Evolutionary conservation across 2,888 invertebrate genomes (phyloP).

Genomic region (Suillia variegata): DNA sequence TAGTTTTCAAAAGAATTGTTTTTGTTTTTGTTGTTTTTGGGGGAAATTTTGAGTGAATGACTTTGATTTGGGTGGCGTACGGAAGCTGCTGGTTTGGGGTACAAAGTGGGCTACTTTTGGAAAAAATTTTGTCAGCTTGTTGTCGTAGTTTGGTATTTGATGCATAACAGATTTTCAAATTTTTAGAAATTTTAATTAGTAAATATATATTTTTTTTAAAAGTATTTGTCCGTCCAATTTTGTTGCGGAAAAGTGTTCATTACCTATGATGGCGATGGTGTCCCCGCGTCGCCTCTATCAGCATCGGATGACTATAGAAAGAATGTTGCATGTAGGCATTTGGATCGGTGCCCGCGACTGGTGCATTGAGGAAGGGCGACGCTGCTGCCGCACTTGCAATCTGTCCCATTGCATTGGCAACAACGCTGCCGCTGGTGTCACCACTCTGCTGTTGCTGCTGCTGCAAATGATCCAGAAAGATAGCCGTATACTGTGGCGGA

Average conservation of each 20-base stretch:
- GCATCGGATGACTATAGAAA: conserved; percentile 36
- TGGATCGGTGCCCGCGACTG: conserved; percentile 27
- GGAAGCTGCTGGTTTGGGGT: not conserved
- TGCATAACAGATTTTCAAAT: no score
- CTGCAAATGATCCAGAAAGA: conserved; percentile 53
- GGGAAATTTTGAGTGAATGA: not conserved
- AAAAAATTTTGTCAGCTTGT: no score
- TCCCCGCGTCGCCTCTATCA: conserved; percentile 30
- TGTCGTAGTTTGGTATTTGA: no score
- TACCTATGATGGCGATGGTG: conserved; percentile 36
- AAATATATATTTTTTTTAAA: no score
- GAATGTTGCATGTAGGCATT: conserved; percentile 44
- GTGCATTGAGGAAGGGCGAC: conserved; percentile 39
- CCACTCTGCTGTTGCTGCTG: conserved; percentile 27
- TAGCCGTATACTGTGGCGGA: conserved; percentile 57
- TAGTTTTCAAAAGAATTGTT: no score
- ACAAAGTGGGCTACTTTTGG: no score
- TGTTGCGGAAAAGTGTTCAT: no score
- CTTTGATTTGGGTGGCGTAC: not conserved
- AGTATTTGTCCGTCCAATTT: no score
- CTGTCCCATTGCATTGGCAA: conserved; percentile 44
- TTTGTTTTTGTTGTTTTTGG: no score
- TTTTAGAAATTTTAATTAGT: no score
- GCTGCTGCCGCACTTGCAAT: conserved; percentile 43
- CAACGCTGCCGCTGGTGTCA: conserved; percentile 28